Percentiles rank a stretch among this genome's conserved stretches.
phyloP scores from a whole-genome alignment of 92 coral and sea anemone species.

The Zoanthus gigantus region DNA sequence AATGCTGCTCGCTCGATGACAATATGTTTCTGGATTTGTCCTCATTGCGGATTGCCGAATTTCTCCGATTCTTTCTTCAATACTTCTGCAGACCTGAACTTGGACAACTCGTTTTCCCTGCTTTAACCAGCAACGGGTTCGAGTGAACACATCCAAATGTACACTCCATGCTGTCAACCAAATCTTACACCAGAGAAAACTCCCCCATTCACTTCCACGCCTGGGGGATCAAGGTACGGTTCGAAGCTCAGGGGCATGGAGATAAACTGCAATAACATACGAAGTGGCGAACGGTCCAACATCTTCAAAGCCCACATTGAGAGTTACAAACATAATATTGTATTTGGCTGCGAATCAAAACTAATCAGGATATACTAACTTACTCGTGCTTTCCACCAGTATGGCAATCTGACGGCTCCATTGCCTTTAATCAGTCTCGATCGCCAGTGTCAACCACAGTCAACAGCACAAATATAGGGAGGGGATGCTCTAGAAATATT shows the following conservation, averaged over 20 bases:
- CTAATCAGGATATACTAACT: constrained; percentile 41
- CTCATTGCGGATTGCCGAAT: constrained; percentile 7
- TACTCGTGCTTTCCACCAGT: constrained; percentile 35
- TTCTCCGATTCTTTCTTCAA: background rate
- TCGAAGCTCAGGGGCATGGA: constrained; percentile 23
- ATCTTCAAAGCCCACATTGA: constrained; percentile 30
- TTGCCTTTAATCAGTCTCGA: too few species aligned
- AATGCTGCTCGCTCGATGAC: constrained; percentile 18
- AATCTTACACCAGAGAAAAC: constrained; percentile 21
- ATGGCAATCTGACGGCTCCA: too few species aligned
- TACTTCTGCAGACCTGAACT: constrained; percentile 4
- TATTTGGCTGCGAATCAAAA: constrained; percentile 30
- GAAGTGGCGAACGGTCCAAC: constrained; percentile 37
- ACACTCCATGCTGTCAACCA: constrained; percentile 17
- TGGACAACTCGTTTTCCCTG: constrained; percentile 9
- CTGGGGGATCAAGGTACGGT: background rate
- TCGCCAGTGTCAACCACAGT: too few species aligned
- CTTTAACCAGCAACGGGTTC: constrained; percentile 15
- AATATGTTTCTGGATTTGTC: background rate
- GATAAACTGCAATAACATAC: constrained; percentile 21
- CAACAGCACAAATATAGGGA: too few species aligned
- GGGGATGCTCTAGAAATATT: too few species aligned
- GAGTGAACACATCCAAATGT: constrained; percentile 2
- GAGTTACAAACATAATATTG: constrained; percentile 10
- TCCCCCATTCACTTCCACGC: constrained; percentile 22